Evolutionary conservation across 2,113 vertebrate species (phyloP).

Genomic region (Emydura subglobosa): DNA sequence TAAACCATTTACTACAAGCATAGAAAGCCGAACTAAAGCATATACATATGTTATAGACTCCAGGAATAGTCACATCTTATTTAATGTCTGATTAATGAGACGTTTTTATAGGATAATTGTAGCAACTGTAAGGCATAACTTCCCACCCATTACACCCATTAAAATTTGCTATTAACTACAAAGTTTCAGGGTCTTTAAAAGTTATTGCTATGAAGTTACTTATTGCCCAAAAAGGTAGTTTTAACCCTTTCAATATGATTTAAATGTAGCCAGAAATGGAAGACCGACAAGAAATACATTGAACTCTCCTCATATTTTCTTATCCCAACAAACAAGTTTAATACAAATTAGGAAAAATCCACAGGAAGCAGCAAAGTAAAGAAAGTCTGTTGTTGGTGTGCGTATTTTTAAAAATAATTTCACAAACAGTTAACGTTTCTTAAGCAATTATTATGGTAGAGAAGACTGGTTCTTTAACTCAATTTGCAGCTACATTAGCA

Average conservation of each 20-base stretch:
- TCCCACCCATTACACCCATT: background rate
- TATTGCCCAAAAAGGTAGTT: slow-evolving; percentile 21
- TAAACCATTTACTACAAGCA: background rate
- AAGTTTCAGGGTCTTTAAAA: slow-evolving; percentile 2
- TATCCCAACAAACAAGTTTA: background rate
- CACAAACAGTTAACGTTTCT: background rate
- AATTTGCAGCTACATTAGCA: background rate
- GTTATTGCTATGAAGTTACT: background rate
- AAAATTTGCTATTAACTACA: background rate
- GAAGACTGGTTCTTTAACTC: background rate
- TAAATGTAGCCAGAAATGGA: background rate
- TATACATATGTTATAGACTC: background rate
- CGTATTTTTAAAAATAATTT: background rate
- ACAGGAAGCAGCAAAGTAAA: background rate
- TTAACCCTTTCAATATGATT: slow-evolving; percentile 12
- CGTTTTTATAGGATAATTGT: background rate
- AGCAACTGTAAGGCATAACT: background rate
- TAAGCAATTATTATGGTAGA: background rate
- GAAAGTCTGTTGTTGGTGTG: background rate
- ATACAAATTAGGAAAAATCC: background rate
- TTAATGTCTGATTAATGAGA: background rate
- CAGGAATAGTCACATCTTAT: background rate
- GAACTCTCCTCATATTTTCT: background rate
- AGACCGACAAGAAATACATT: background rate
- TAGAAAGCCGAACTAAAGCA: background rate